Evolutionary conservation across 2,797 vertebrate species (phyloP).

Genomic region (Propithecus deckenii): DNA sequence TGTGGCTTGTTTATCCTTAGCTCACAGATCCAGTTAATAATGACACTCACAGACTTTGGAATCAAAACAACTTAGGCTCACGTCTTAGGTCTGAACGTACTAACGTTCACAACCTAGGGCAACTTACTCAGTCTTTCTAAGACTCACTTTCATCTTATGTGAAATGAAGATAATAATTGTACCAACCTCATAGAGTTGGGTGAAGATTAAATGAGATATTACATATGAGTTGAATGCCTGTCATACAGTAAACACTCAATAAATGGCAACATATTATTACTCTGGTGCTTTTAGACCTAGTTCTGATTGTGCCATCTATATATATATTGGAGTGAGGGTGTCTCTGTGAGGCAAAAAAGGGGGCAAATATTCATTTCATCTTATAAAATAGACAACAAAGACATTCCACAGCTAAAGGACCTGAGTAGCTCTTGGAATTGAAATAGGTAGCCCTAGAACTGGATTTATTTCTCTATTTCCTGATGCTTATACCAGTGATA

Average conservation of each 20-base stretch:
- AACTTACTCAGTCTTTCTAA: background rate
- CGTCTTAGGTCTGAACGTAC: background rate
- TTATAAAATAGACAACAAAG: slow-evolving; percentile 3
- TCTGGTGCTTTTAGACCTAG: background rate
- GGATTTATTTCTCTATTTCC: background rate
- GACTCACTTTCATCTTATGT: background rate
- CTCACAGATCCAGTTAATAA: background rate
- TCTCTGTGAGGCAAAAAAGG: background rate
- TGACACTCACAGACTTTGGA: background rate
- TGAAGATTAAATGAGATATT: background rate
- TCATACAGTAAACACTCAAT: background rate
- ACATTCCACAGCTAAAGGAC: background rate
- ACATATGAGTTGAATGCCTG: background rate
- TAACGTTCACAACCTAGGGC: background rate
- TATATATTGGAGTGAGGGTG: background rate
- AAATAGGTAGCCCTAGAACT: background rate
- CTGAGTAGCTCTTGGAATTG: background rate
- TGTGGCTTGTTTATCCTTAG: background rate
- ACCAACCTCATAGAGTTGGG: background rate
- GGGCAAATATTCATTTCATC: background rate
- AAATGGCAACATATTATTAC: background rate
- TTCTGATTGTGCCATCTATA: background rate
- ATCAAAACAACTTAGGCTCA: background rate
- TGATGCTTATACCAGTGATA: background rate
- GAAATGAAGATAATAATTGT: slow-evolving; percentile 16